These are phyloP conservation scores for Chrysina gloriosa DNA, from an alignment of 2,888 invertebrate genomes.

Conservation along the genomic window DNA sequence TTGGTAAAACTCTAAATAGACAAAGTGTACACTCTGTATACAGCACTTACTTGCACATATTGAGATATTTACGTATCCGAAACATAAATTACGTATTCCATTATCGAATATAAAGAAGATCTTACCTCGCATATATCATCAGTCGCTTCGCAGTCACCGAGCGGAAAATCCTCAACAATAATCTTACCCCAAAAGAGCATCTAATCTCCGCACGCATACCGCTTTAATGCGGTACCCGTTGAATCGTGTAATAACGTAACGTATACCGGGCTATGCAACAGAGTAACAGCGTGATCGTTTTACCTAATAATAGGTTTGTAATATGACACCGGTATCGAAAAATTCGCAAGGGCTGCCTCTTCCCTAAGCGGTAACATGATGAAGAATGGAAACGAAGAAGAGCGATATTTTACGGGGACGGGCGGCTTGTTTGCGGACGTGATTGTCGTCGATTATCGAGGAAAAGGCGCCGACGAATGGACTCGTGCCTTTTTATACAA, in stretches of 20 bases:
- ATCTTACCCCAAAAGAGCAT: slow-evolving; percentile 34
- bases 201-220: slow-evolving; percentile 29
- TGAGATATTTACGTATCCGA: slow-evolving; percentile 4
- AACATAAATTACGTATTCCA: slow-evolving; percentile 21
- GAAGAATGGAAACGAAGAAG: background rate
- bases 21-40: too few species aligned
- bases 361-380: background rate
- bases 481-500: slow-evolving; percentile 26
- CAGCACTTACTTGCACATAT: background rate
- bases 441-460: background rate
- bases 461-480: slow-evolving; percentile 25
- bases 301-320: slow-evolving; percentile 35
- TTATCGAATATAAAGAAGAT: slow-evolving; percentile 3
- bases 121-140: slow-evolving; percentile 3
- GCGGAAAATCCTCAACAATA: slow-evolving; percentile 31
- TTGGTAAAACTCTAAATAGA: too few species aligned
- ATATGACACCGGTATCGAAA: slow-evolving; percentile 6
- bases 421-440: slow-evolving; percentile 18
- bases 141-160: background rate
- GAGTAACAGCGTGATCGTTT: slow-evolving; percentile 34
- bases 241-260: slow-evolving; percentile 34
- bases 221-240: slow-evolving; percentile 25
- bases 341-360: background rate
- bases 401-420: background rate
- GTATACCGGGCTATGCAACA: slow-evolving; percentile 31